phyloP scores from a whole-genome alignment of 2,888 invertebrate genomes.

The Crossocerus cetratus region DNA sequence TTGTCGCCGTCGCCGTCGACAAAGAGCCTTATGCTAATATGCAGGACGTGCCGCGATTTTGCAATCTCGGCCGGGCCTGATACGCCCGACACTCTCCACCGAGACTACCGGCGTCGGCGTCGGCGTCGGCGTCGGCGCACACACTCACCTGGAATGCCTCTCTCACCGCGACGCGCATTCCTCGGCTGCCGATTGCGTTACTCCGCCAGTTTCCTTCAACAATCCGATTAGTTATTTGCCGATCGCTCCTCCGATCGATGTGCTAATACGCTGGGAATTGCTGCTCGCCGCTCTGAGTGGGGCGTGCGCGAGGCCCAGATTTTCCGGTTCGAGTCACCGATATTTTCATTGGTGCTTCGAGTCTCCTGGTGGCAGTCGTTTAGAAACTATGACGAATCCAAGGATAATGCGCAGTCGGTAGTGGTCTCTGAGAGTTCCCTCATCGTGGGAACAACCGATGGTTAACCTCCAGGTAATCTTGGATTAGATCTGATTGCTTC shows the following conservation, averaged over 20 bases:
- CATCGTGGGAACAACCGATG: too few species aligned
- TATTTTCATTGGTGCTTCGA: too few species aligned
- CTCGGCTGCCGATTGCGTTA: slow-evolving; percentile 19
- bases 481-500: too few species aligned
- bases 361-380: too few species aligned
- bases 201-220: slow-evolving; percentile 36
- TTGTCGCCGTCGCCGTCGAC: slow-evolving; percentile 37
- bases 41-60: slow-evolving; percentile 49
- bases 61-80: slow-evolving; percentile 33
- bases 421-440: too few species aligned
- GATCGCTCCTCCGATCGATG: slow-evolving; percentile 1
- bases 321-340: too few species aligned
- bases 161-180: slow-evolving; percentile 34
- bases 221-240: slow-evolving; percentile 41
- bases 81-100: slow-evolving; percentile 34
- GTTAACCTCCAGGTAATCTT: too few species aligned
- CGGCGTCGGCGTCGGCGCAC: slow-evolving; percentile 21
- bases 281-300: too few species aligned
- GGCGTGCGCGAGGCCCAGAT: too few species aligned
- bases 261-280: too few species aligned
- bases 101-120: slow-evolving; percentile 28
- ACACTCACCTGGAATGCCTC: slow-evolving; percentile 26
- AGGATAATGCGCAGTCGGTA: too few species aligned
- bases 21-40: slow-evolving; percentile 54
- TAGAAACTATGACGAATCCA: too few species aligned